Evolutionary conservation across 2,797 vertebrate species (phyloP), one percentile per base, ranked within the genome.

Genomic region (Rousettus madagascariensis): DNA sequence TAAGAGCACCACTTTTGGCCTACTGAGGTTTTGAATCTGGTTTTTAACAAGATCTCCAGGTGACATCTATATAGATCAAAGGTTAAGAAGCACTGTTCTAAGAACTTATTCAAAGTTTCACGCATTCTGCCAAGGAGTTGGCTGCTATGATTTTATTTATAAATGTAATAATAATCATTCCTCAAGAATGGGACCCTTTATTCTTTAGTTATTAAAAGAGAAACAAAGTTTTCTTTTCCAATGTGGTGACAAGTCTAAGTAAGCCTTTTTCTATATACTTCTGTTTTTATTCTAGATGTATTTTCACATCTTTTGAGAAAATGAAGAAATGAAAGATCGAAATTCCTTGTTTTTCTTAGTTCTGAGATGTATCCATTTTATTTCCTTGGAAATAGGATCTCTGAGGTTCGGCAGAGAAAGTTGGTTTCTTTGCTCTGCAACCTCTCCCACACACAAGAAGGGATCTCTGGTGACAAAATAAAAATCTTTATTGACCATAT

Each of bases 381-480:
- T 38, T 71, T 36, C 43, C 59, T 74, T 95, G n/a, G 53, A 95
- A 93, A 96, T 55, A 28, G 22, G 77, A 83, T 83, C 57, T 86
- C 49, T 9, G 30, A 79, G 66, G 33, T 65, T 82, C 80, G 65
- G 83, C 15, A 55, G 49, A 94, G 83, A 95, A 95, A 88, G 84
- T 92, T 26, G 43, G 75, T 36, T 65, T 88, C 89, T 95, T 86
- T 83, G 26, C 41, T 68, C 71, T 71, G 30, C 12, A 41, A 41
- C 26, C 53, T 75, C 49, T 79, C 41, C 26, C 53, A n/a, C 1
- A 30, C 43, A 46, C 0, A 55, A 15, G 38, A 82, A 90, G 3
- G 24, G 30, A 75, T 65, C 74, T 95, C 26, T 28, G 17, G 30
- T 46, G 38, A n/a, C n/a, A 46, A 75, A 41, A 75, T 61, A 74